phyloP scores from a whole-genome alignment of 2,113 vertebrate genomes.

The Proteles cristata region DNA sequence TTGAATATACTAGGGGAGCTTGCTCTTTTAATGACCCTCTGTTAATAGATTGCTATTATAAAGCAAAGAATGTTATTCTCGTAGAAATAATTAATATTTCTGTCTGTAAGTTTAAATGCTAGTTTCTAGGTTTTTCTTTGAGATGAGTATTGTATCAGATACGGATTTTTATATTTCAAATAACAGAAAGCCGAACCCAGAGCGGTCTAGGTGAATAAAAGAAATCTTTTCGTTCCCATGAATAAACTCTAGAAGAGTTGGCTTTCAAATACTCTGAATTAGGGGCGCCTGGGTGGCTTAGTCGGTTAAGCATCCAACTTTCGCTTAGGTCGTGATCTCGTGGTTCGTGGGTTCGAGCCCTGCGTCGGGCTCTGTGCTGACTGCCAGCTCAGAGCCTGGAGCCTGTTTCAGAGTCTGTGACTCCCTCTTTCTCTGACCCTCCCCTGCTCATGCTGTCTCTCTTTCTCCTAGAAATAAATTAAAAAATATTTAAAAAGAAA shows the following conservation, averaged over 20 bases:
- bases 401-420: too few species aligned
- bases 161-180: constrained; percentile 1
- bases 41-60: background rate
- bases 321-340: too few species aligned
- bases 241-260: background rate
- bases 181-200: background rate
- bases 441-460: too few species aligned
- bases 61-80: background rate
- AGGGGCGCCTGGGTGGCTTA: too few species aligned
- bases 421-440: too few species aligned
- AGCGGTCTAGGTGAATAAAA: background rate
- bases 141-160: background rate
- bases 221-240: background rate
- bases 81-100: constrained; percentile 1
- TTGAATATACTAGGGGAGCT: background rate
- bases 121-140: background rate
- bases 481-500: too few species aligned
- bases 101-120: constrained; percentile 25
- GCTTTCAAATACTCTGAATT: background rate
- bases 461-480: too few species aligned
- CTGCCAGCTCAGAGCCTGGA: too few species aligned
- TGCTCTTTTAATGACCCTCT: background rate
- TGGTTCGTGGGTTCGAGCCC: too few species aligned
- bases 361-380: too few species aligned
- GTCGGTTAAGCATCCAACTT: too few species aligned